Base-by-base conservation (phyloP, 2,888 invertebrate genomes). In the Meteorus cinctellus region DNA sequence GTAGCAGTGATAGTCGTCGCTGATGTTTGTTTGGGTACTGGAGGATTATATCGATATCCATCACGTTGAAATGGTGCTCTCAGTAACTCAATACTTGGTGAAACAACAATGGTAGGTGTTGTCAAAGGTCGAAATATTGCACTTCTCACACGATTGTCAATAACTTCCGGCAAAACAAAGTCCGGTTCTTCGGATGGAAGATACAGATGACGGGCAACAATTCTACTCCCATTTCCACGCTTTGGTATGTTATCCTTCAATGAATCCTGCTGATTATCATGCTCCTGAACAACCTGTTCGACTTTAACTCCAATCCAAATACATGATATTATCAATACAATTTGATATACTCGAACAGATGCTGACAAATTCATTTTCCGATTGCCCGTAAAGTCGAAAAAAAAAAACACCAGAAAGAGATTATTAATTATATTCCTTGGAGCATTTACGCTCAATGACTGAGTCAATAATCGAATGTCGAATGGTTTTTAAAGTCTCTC, bases 401-500 rank as follows among this genome's bases (percentile, higher is more conserved):
- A 48, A n/a, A n/a, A 10, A 34, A 48, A n/a, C 16, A 55, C n/a
- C 4, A 16, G 27, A 67, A 45, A 45, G 24, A 29, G n/a, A 16
- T 16, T 34, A 12, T 51, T 45, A 29, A 34, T 14, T 74, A 76
- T 67, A 34, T 45, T 67, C 59, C 72, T 69, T 51, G 36, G 65
- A 45, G 66, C 76, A 81, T 81, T 78, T 77, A 74, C 79, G 74
- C 79, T 48, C 34, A 63, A 63, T 60, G 71, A 84, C 83, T 84
- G 82, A 81, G 55, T 70, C 68, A 69, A 59, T 68, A 36, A 70
- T 66, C 51, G 74, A 36, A 12, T 65, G 66, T 78, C 55, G 78
- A 78, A 75, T 73, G 77, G 78, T 81, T 86, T 86, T 85, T 86
- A 86, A 86, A 83, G 84, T 78, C 55, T 19, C 55, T 77, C 71